A percentile compares a stretch with the other conserved stretches of the same genome.
phyloP scores from a whole-genome alignment of 2,113 vertebrate species.

The Macroglossus sobrinus region DNA sequence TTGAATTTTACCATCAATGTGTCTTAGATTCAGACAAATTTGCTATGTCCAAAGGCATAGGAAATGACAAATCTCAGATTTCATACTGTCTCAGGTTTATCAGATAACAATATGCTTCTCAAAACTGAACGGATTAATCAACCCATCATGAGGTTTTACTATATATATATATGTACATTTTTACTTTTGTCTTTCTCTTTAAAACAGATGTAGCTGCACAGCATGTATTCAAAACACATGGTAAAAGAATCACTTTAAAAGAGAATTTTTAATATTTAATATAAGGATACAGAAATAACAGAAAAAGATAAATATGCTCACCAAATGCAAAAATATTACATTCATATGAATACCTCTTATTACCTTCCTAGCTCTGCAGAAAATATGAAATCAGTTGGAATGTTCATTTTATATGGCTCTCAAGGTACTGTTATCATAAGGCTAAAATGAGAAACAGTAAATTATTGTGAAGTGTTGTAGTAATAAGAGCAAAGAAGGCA shows the following conservation, averaged over 20 bases:
- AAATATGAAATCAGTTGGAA: constrained; percentile 57
- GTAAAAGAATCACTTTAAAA: neutral
- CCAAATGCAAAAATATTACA: constrained; percentile 59
- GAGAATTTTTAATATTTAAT: constrained; percentile 33
- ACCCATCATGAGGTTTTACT: neutral
- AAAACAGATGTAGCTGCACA: neutral
- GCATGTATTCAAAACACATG: neutral
- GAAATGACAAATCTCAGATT: neutral
- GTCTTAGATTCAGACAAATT: neutral
- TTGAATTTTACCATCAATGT: neutral
- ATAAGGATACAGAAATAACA: constrained; percentile 34
- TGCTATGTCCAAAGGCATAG: neutral
- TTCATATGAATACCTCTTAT: constrained; percentile 53
- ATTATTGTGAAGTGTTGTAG: constrained; percentile 60
- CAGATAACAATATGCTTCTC: neutral
- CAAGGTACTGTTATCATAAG: constrained; percentile 59
- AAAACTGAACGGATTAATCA: neutral
- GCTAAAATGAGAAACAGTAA: constrained; percentile 63
- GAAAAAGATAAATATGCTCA: constrained; percentile 40
- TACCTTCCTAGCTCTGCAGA: constrained; percentile 40
- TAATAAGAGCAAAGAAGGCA: constrained; percentile 57
- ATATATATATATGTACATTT: neutral
- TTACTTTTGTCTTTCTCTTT: neutral
- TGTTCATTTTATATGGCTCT: constrained; percentile 65
- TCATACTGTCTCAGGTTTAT: neutral